phyloP scores from a whole-genome alignment of 2,113 vertebrate species.

The Gymnobelideus leadbeateri region DNA sequence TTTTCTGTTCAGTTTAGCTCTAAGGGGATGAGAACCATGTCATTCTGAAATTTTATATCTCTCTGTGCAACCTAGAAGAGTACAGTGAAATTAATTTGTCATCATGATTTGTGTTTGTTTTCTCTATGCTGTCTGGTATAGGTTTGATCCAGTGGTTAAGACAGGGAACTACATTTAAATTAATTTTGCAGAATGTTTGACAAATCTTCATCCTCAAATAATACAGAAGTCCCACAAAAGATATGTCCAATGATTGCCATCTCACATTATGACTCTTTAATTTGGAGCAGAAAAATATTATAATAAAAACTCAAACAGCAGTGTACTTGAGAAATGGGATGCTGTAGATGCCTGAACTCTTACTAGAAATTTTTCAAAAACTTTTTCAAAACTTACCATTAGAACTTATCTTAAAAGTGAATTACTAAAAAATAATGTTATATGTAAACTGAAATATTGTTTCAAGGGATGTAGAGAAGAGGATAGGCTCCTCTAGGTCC shows the following conservation, averaged over 20 bases:
- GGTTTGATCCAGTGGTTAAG: neutral
- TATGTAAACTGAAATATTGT: neutral
- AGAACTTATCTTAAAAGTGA: neutral
- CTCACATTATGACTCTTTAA: neutral
- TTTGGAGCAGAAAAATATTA: neutral
- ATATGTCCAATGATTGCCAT: neutral
- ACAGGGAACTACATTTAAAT: neutral
- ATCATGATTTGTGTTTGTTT: neutral
- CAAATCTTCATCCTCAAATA: neutral
- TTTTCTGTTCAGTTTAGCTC: neutral
- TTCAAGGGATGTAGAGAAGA: neutral
- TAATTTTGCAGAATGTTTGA: neutral
- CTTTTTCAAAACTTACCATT: neutral
- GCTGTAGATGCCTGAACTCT: neutral
- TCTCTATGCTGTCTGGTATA: neutral
- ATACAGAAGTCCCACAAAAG: neutral
- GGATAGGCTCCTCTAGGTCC: neutral
- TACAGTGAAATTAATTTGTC: neutral
- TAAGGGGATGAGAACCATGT: neutral
- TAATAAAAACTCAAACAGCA: neutral
- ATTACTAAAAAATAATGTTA: neutral
- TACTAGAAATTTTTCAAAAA: neutral
- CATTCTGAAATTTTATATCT: neutral
- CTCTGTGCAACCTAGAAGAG: neutral
- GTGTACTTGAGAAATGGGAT: neutral